A percentile compares a stretch with the other conserved stretches of the same genome.
These are phyloP conservation scores for Apostichopus leukothele DNA, from an alignment of 53 echinoderm and acorn worm species.

Conservation along the genomic window DNA sequence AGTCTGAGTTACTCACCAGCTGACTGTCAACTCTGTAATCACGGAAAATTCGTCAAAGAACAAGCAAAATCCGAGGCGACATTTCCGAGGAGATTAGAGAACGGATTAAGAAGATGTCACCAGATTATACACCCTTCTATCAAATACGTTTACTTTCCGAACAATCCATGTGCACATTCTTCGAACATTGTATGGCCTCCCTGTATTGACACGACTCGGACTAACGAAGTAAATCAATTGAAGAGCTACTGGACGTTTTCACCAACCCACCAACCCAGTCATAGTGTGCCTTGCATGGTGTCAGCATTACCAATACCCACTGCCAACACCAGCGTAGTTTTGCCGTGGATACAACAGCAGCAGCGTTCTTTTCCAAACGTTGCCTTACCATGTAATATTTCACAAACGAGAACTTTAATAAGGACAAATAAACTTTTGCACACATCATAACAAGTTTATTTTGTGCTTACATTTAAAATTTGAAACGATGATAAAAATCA, in stretches of 20 bases:
- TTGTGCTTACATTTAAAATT: too few relatives aligned
- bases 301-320: not conserved
- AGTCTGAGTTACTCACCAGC: too few relatives aligned
- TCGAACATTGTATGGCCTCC: not conserved
- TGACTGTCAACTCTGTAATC: too few relatives aligned
- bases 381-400: not conserved
- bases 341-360: not conserved
- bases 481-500: too few relatives aligned
- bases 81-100: not conserved
- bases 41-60: not conserved
- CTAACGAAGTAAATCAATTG: not conserved
- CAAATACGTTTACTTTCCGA: not conserved
- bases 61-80: not conserved
- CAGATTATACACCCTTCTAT: not conserved
- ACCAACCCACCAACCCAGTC: not conserved
- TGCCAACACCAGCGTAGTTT: not conserved
- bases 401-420: not conserved
- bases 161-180: not conserved
- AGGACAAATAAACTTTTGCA: not conserved
- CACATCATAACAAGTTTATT: too few relatives aligned
- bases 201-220: not conserved
- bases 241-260: not conserved
- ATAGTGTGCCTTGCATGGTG: too few relatives aligned
- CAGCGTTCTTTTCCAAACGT: not conserved
- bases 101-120: not conserved